Conservation (phyloP, 2,797 vertebrate genomes). For the Pelodytes ibericus region DNA sequence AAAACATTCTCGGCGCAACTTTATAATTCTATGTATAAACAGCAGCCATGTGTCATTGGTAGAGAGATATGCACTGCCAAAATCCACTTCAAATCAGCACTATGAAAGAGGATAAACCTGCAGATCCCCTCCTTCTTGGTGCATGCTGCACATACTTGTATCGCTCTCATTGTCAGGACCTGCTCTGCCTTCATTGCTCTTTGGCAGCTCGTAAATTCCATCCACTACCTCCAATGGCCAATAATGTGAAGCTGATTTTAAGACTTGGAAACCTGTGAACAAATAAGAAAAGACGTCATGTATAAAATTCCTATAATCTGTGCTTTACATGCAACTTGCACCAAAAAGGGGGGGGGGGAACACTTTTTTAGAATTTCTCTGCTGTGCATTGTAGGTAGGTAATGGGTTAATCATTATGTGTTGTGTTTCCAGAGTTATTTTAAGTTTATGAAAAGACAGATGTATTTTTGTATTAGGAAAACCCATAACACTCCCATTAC, state of each 20-base stretch:
- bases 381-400: not conserved
- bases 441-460: constrained; percentile 14
- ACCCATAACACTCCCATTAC: constrained; percentile 3
- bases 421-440: not conserved
- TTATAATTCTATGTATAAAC: too few relatives aligned
- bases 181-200: constrained; percentile 83
- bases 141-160: constrained; percentile 71
- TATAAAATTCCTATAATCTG: too few relatives aligned
- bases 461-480: constrained; percentile 19
- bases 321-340: too few relatives aligned
- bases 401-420: not conserved
- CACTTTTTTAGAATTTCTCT: not conserved
- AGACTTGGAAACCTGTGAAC: constrained; percentile 84
- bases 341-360: not conserved
- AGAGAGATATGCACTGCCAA: too few relatives aligned
- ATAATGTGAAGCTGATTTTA: constrained; percentile 91
- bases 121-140: not conserved
- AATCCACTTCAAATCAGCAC: too few relatives aligned
- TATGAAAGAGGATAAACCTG: too few relatives aligned
- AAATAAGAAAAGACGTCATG: too few relatives aligned
- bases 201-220: constrained; percentile 86
- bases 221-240: constrained; percentile 92
- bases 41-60: too few relatives aligned
- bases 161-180: constrained; percentile 74
- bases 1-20: too few relatives aligned